These are phyloP conservation scores for Neosilurus mollespiculum DNA, from an alignment of 2,797 vertebrate species.

Conservation along the genomic window DNA sequence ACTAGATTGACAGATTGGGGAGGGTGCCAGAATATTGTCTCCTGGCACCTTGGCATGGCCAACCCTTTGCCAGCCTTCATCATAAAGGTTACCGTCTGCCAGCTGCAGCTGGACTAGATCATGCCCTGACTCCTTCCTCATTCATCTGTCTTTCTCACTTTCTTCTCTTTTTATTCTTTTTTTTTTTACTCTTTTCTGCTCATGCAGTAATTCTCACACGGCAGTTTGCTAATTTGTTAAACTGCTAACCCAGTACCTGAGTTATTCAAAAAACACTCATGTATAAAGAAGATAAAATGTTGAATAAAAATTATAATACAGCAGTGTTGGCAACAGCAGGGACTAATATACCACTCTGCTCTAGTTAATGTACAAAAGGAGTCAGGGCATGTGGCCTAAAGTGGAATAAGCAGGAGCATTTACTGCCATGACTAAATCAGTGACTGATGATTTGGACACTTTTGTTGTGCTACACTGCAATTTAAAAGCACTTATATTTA, in stretches of 20 bases:
- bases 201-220: slow-evolving; percentile 7
- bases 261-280: neutral
- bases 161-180: neutral
- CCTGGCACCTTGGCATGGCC: slow-evolving; percentile 50
- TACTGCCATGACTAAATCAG: neutral
- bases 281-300: neutral
- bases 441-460: neutral
- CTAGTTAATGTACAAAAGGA: neutral
- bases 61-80: slow-evolving; percentile 53
- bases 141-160: slow-evolving; percentile 26
- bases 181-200: neutral
- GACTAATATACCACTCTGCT: neutral
- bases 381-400: neutral
- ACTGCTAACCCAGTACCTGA: neutral
- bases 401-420: neutral
- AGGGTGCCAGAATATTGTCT: slow-evolving; percentile 54
- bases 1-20: slow-evolving; percentile 52
- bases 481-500: neutral
- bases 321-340: neutral
- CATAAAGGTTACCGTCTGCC: slow-evolving; percentile 53
- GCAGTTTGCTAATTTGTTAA: neutral
- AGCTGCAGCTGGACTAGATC: slow-evolving; percentile 54
- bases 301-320: neutral
- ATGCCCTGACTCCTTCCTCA: slow-evolving; percentile 28
- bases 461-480: neutral